These are phyloP conservation scores for Sylvia borin DNA, from an alignment of 2,797 vertebrate species.

Conservation along the genomic window DNA sequence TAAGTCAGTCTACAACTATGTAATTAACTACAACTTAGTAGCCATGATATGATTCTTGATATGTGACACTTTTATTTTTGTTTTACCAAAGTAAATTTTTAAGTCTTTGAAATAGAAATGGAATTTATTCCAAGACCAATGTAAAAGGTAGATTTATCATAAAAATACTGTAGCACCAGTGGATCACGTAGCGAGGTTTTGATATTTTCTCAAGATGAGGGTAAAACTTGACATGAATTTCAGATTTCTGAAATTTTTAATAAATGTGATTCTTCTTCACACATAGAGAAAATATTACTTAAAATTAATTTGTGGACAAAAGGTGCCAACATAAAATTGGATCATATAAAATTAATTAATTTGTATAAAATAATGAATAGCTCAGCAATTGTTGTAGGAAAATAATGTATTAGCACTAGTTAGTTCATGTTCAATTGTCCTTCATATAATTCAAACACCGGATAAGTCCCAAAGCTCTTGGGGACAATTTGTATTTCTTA, in stretches of 20 bases:
- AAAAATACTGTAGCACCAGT: background rate
- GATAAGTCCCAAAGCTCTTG: background rate
- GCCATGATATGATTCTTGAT: background rate
- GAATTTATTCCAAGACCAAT: background rate
- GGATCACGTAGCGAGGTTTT: background rate
- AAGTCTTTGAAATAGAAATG: background rate
- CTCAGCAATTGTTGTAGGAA: background rate
- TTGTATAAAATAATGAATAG: background rate
- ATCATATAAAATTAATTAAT: background rate
- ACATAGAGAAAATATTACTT: background rate
- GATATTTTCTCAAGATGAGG: background rate
- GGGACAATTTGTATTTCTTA: background rate
- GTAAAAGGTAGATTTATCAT: background rate
- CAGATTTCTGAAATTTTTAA: background rate
- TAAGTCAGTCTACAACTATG: background rate
- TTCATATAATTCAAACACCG: background rate
- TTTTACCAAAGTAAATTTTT: background rate
- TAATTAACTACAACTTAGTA: background rate
- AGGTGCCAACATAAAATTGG: background rate
- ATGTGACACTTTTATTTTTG: background rate
- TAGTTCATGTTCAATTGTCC: background rate
- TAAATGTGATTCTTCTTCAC: background rate
- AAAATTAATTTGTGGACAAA: background rate
- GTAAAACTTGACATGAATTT: background rate
- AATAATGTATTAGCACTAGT: background rate